Conservation (phyloP, 2,888 invertebrate species). For the Chymomyza caudatula region DNA sequence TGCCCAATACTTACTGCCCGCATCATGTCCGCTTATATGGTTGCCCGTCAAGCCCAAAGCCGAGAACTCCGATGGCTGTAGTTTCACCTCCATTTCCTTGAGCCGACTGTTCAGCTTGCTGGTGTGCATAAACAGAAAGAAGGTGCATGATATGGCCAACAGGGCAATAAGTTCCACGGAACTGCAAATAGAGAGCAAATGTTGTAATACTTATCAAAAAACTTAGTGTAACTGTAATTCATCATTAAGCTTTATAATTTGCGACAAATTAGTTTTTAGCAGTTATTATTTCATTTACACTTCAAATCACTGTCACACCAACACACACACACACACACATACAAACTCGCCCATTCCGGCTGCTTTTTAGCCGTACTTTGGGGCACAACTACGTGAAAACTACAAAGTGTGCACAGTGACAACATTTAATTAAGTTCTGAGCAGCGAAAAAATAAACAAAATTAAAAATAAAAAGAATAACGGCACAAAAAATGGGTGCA, state of each 20-base stretch:
- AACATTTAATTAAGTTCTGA: conserved; percentile 70
- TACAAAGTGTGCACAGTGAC: conserved; percentile 69
- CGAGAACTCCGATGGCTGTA: conserved; percentile 83
- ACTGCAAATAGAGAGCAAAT: conserved; percentile 79
- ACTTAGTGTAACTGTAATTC: not conserved
- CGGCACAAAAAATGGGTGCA: conserved; percentile 16
- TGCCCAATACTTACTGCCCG: conserved; percentile 74
- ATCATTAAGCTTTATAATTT: conserved; percentile 36
- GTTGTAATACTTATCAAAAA: not conserved
- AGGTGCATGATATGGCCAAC: conserved; percentile 88
- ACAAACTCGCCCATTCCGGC: not conserved
- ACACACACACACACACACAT: not conserved
- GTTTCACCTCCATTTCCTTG: conserved; percentile 87
- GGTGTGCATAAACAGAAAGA: conserved; percentile 91
- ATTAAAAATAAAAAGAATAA: conserved; percentile 39
- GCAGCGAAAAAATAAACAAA: conserved; percentile 33
- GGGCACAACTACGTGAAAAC: conserved; percentile 18
- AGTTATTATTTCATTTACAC: conserved; percentile 69
- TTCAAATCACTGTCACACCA: conserved; percentile 57
- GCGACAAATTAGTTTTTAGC: conserved; percentile 67
- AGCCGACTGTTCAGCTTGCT: conserved; percentile 89
- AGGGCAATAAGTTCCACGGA: conserved; percentile 90
- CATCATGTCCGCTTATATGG: conserved; percentile 74
- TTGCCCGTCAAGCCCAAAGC: conserved; percentile 77
- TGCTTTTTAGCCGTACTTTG: conserved; percentile 25